Conservation (phyloP, 2,888 invertebrate species). For the Habrosyne pyritoides region DNA sequence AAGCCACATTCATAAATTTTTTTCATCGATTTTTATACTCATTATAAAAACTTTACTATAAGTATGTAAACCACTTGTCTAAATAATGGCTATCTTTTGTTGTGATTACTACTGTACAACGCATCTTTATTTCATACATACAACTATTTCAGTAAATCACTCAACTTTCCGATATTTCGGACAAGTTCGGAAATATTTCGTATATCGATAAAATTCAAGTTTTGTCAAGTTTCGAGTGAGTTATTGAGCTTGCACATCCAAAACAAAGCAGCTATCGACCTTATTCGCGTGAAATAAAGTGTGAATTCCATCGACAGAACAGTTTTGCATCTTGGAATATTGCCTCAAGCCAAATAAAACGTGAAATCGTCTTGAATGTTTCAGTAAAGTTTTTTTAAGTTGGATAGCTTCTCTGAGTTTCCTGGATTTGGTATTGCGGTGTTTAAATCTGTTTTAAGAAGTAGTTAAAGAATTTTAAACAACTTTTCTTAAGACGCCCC, state of each 20-base stretch:
- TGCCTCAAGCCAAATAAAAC: slow-evolving; percentile 32
- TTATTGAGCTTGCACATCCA: slow-evolving; percentile 49
- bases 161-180: slow-evolving; percentile 49
- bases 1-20: too few species aligned
- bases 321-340: slow-evolving; percentile 22
- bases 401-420: slow-evolving; percentile 3
- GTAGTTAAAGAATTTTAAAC: background rate
- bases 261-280: slow-evolving; percentile 20
- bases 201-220: slow-evolving; percentile 67
- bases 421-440: background rate
- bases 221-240: slow-evolving; percentile 61
- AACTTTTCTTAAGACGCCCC: too few species aligned
- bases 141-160: slow-evolving; percentile 62
- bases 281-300: background rate
- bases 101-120: slow-evolving; percentile 24
- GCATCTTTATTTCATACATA: slow-evolving; percentile 41
- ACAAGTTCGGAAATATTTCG: slow-evolving; percentile 53
- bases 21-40: too few species aligned
- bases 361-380: slow-evolving; percentile 25
- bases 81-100: background rate
- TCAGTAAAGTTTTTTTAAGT: background rate
- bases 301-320: slow-evolving; percentile 17
- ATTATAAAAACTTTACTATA: background rate
- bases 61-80: background rate
- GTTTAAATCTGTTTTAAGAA: background rate